phyloP scores from a whole-genome alignment of 2,888 invertebrate species.

The Callosobruchus maculatus region DNA sequence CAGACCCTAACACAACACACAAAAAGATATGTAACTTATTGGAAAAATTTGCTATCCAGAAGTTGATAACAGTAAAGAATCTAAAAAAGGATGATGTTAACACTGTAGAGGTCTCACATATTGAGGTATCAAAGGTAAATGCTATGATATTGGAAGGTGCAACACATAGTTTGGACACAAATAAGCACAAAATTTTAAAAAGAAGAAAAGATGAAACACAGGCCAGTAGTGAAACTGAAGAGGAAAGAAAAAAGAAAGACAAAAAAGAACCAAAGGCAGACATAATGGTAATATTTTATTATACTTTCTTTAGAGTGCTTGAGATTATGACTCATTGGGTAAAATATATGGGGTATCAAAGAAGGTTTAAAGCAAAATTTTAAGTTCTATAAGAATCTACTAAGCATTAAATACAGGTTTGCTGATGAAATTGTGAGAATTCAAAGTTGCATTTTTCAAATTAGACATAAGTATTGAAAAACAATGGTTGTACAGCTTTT shows the following conservation, averaged over 20 bases:
- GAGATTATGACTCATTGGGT: no score
- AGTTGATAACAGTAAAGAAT: slow-evolving; percentile 59
- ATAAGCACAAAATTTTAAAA: slow-evolving; percentile 45
- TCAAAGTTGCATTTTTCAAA: no score
- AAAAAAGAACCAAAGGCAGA: slow-evolving; percentile 57
- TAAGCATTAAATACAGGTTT: no score
- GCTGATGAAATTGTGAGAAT: no score
- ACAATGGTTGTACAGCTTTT: no score
- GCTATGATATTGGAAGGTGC: slow-evolving; percentile 51
- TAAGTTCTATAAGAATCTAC: no score
- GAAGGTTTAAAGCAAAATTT: no score
- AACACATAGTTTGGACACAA: slow-evolving; percentile 36
- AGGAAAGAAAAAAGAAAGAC: slow-evolving; percentile 58
- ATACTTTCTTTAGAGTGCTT: neutral
- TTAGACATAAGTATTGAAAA: no score
- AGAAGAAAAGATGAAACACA: slow-evolving; percentile 46
- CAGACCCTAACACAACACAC: slow-evolving; percentile 26
- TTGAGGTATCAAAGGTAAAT: slow-evolving; percentile 57
- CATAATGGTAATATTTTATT: slow-evolving; percentile 59
- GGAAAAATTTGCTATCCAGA: slow-evolving; percentile 75
- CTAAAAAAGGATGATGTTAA: slow-evolving; percentile 49
- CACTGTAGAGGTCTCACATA: slow-evolving; percentile 52
- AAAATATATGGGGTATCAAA: no score
- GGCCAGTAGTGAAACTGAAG: slow-evolving; percentile 48
- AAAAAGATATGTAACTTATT: slow-evolving; percentile 67